Evolutionary conservation across 2,113 vertebrate genomes (phyloP).

Genomic region (Pagrus major): DNA sequence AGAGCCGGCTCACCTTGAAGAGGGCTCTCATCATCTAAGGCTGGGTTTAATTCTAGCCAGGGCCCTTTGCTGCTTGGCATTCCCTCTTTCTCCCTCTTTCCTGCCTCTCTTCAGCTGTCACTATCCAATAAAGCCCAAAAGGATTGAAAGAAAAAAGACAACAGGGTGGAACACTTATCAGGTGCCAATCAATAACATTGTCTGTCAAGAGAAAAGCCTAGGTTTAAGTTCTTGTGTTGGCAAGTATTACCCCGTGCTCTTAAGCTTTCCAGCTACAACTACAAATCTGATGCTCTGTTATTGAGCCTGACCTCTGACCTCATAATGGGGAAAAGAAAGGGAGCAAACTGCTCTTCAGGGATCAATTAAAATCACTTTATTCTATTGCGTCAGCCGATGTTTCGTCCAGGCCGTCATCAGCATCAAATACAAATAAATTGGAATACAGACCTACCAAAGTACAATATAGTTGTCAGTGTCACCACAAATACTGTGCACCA

Average conservation of each 20-base stretch:
- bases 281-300: not conserved
- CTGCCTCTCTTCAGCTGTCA: too few relatives aligned
- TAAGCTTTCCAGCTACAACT: not conserved
- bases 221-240: not conserved
- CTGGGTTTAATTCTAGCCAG: too few relatives aligned
- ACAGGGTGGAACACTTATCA: not conserved
- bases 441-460: not conserved
- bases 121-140: too few relatives aligned
- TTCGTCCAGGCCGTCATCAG: too few relatives aligned
- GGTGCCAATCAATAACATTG: not conserved
- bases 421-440: not conserved
- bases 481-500: not conserved
- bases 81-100: too few relatives aligned
- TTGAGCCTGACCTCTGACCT: slow-evolving; percentile 17
- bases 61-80: too few relatives aligned
- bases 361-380: slow-evolving; percentile 19
- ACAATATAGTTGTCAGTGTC: not conserved
- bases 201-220: not conserved
- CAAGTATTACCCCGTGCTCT: not conserved
- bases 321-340: not conserved
- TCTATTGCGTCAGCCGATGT: not conserved
- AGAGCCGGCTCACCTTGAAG: too few relatives aligned
- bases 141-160: too few relatives aligned
- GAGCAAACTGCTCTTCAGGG: not conserved
- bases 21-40: too few relatives aligned